These are phyloP conservation scores for Mus musculus DNA, from an alignment of 2,113 vertebrate species.

Conservation along the genomic window DNA sequence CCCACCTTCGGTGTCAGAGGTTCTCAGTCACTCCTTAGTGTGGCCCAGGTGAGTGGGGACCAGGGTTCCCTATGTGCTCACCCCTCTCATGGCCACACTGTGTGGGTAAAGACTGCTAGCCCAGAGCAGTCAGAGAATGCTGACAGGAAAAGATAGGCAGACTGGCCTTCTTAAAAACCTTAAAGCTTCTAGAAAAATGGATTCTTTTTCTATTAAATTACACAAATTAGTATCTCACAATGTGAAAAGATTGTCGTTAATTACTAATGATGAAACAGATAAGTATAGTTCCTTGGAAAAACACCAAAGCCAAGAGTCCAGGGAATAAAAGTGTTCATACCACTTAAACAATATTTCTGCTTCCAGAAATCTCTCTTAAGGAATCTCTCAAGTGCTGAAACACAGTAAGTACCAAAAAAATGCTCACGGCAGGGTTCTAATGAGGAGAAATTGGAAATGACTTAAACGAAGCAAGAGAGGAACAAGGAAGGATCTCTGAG, in stretches of 20 bases:
- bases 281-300: conserved; percentile 52
- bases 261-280: conserved; percentile 38
- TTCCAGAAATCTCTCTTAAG: conserved; percentile 15
- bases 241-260: conserved; percentile 42
- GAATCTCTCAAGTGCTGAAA: conserved; percentile 23
- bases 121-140: conserved; percentile 12
- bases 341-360: conserved; percentile 23
- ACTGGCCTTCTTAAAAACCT: conserved; percentile 15
- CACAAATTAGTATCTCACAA: conserved; percentile 12
- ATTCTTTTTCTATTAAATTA: conserved; percentile 60
- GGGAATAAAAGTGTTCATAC: conserved; percentile 20
- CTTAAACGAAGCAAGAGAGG: not conserved
- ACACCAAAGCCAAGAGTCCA: conserved; percentile 19
- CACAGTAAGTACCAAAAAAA: conserved; percentile 20
- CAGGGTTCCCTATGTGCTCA: not conserved
- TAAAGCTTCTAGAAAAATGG: conserved; percentile 42
- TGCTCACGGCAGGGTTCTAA: not conserved
- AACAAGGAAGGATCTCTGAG: not conserved
- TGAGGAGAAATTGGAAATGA: conserved; percentile 11
- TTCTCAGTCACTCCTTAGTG: not conserved
- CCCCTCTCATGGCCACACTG: not conserved
- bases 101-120: not conserved
- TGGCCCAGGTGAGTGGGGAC: not conserved
- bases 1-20: not conserved
- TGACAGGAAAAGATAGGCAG: not conserved